Conservation (phyloP, 2,113 vertebrate species). For the Scolopax mira region DNA sequence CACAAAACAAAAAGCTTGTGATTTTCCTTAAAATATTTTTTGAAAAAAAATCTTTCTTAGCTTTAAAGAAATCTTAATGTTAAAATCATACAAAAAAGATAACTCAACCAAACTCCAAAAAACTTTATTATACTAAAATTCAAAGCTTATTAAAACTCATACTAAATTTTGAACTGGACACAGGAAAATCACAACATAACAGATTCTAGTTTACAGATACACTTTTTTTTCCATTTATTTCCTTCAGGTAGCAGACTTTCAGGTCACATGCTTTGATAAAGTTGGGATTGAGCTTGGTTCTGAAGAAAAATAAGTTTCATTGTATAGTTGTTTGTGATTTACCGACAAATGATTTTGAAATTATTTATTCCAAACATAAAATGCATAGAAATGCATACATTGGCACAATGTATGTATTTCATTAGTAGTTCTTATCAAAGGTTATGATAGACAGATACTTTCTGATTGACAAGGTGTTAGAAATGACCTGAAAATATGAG, state of each 20-base stretch:
- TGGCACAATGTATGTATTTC: not conserved
- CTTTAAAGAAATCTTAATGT: not conserved
- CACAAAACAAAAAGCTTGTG: accelerated
- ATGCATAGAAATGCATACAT: not conserved
- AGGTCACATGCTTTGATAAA: not conserved
- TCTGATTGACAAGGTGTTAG: not conserved
- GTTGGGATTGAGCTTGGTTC: not conserved
- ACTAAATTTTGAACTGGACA: not conserved
- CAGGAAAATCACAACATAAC: not conserved
- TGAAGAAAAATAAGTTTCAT: not conserved
- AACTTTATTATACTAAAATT: not conserved
- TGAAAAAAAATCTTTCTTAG: accelerated
- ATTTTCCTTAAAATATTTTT: not conserved
- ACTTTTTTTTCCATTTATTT: not conserved
- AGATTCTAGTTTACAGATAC: not conserved
- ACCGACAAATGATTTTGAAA: not conserved
- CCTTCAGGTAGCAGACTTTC: not conserved
- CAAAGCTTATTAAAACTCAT: not conserved
- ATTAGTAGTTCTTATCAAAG: not conserved
- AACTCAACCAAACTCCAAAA: not conserved
- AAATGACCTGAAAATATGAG: not conserved
- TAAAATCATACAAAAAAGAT: not conserved
- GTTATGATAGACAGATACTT: not conserved
- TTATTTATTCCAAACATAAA: not conserved
- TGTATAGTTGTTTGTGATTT: not conserved